Base-by-base conservation (phyloP, 2,113 vertebrate genomes). In the Patagioenas fasciata region DNA sequence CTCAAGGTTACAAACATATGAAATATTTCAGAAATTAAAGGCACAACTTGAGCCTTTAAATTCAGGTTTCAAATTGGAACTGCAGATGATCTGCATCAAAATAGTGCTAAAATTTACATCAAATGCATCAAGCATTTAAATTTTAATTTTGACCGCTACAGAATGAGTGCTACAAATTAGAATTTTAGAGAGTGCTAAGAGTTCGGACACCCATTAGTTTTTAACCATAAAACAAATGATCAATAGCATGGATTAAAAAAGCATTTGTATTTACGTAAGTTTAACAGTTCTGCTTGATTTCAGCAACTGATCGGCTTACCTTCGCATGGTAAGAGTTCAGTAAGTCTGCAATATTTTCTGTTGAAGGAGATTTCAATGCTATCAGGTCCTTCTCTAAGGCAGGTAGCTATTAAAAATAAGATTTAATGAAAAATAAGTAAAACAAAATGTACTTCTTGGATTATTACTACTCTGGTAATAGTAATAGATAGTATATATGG, bases 351-450 rank as follows among this genome's bases (percentile, higher is more conserved):
- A 99, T 78, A 17, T 98, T 97, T 82, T 98, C 97, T 93, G 85
- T 96, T 54, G 99, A 98, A 51, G 99, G 98, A 79, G 98, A 98
- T 92, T 98, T 99, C 96, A 99, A 61, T 54, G 98, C 96, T 94
- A 98, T 93, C 69, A 99, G 97, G 84, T 99, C 98, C 92, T 99
- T 98, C 97, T 99, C 98, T 85, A 99, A 98, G 36, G 97, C 97
- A 47, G 94, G 71, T 36, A 99, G 90, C 99, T 99, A 64, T 48
- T 25, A 83, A 93, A 88, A 95, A 65, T 51, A 42, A 77, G 40
- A 82, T 10, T 87, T 70, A 94, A 93, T 94, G 61, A 50, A 28
- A 79, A 78, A 12, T 44, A 74, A 85, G 34, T 47, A 51, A 48
- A 91, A 1, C 3, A 82, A 73, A 85, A 62, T 21, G 31, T 16